phyloP scores from a whole-genome alignment of 1,140 invertebrate genomes.

The Antheraea pernyi region DNA sequence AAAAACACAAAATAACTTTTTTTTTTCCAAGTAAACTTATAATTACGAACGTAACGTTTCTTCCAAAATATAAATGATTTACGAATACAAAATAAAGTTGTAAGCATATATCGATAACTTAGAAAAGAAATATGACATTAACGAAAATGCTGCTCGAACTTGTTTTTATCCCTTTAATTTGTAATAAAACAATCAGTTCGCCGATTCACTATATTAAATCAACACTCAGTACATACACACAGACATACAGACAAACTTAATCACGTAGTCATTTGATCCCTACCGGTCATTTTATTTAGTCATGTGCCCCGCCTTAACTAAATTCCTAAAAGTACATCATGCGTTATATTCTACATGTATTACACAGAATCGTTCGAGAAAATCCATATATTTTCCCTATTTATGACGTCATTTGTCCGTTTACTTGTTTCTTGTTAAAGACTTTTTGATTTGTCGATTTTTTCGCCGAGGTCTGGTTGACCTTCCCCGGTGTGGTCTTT shows the following conservation, averaged over 20 bases:
- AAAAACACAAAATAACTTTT: neutral
- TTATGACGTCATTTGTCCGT: slow-evolving; percentile 48
- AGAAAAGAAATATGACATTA: neutral
- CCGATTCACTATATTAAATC: neutral
- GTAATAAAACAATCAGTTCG: neutral
- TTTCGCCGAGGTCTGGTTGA: slow-evolving; percentile 27
- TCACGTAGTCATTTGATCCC: neutral
- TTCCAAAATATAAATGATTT: no score
- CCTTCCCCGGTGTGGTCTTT: slow-evolving; percentile 37
- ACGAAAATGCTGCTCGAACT: neutral
- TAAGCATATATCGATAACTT: no score
- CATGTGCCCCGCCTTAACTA: neutral
- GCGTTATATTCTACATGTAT: no score
- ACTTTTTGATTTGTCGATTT: slow-evolving; percentile 44
- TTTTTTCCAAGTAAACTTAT: no score
- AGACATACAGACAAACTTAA: neutral
- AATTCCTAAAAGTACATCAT: neutral
- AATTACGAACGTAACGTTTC: no score
- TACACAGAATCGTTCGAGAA: no score
- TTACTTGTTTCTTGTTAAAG: slow-evolving; percentile 49
- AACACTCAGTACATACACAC: neutral
- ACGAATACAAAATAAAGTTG: no score
- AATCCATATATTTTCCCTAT: no score
- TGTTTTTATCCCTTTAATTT: neutral
- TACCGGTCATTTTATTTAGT: no score